Conservation (phyloP, 1,140 invertebrate genomes). For the Eumaeus atala region DNA sequence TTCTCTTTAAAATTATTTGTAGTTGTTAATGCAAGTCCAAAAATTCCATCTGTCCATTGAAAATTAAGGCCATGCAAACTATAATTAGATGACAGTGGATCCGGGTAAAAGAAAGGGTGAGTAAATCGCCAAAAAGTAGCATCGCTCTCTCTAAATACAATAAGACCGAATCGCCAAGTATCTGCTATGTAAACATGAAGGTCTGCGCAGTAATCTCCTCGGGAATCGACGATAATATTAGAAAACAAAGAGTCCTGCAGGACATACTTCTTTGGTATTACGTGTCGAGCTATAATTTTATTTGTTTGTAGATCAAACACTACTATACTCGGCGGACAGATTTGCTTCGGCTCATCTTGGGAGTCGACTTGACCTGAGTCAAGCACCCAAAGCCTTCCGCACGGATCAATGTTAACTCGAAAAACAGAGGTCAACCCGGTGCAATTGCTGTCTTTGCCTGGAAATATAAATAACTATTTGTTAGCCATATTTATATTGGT, state of each 20-base stretch:
- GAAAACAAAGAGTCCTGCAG: slow-evolving; percentile 83
- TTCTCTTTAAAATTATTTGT: slow-evolving; percentile 74
- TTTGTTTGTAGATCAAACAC: slow-evolving; percentile 83
- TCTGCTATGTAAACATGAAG: slow-evolving; percentile 82
- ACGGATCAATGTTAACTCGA: slow-evolving; percentile 81
- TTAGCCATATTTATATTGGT: not conserved
- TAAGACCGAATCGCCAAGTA: slow-evolving; percentile 83
- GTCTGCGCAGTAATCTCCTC: slow-evolving; percentile 77
- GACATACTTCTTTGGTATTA: slow-evolving; percentile 78
- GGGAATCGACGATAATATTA: slow-evolving; percentile 83
- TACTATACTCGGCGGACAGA: slow-evolving; percentile 84
- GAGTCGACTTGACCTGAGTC: slow-evolving; percentile 82
- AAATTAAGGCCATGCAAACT: slow-evolving; percentile 83
- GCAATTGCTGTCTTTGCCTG: slow-evolving; percentile 71
- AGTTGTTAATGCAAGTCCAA: slow-evolving; percentile 82
- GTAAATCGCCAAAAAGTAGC: slow-evolving; percentile 82
- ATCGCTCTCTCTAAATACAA: slow-evolving; percentile 81
- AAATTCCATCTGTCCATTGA: slow-evolving; percentile 88
- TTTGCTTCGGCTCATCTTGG: slow-evolving; percentile 74
- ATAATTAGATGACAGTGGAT: slow-evolving; percentile 82
- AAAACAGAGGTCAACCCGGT: slow-evolving; percentile 84
- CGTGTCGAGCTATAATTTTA: slow-evolving; percentile 76
- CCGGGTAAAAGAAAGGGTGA: slow-evolving; percentile 84
- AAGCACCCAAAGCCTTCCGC: slow-evolving; percentile 83
- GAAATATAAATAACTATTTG: slow-evolving; percentile 23